These are phyloP conservation scores for Hyperoplus immaculatus DNA, from an alignment of 2,797 vertebrate species.

Conservation along the genomic window DNA sequence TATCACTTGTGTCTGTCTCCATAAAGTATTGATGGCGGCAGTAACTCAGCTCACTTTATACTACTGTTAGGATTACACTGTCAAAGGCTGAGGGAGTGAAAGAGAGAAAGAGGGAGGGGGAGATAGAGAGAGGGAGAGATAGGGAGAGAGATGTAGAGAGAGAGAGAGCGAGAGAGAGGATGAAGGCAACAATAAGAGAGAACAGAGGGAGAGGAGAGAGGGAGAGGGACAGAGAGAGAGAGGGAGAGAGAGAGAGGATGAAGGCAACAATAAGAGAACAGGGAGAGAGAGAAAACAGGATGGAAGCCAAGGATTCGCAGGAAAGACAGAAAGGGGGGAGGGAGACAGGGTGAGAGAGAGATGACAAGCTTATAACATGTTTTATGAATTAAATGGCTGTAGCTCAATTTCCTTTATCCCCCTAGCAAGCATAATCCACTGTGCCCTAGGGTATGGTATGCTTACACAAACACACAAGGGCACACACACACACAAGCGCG, in stretches of 20 bases:
- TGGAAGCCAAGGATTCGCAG: conserved; percentile 61
- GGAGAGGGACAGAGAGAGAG: conserved; percentile 26
- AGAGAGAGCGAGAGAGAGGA: conserved; percentile 34
- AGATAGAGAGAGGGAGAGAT: conserved; percentile 9
- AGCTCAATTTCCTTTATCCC: conserved; percentile 79
- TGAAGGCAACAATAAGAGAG: conserved; percentile 21
- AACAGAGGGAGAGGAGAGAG: conserved; percentile 24
- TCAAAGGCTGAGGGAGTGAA: conserved; percentile 32
- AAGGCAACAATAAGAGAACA: conserved; percentile 22
- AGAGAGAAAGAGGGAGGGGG: conserved; percentile 39
- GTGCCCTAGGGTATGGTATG: conserved; percentile 52
- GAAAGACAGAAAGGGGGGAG: conserved; percentile 30
- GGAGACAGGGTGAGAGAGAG: conserved; percentile 30
- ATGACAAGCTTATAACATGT: conserved; percentile 76
- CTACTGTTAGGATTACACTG: conserved; percentile 69
- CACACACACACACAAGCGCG: conserved; percentile 27
- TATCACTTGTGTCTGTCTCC: conserved; percentile 74
- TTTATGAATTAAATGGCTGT: conserved; percentile 82
- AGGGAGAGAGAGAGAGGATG: conserved; percentile 36
- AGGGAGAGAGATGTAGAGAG: conserved; percentile 27
- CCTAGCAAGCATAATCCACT: conserved; percentile 67
- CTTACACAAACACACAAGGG: conserved; percentile 42
- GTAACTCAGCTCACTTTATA: conserved; percentile 76
- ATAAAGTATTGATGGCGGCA: conserved; percentile 75
- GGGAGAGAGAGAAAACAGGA: conserved; percentile 36